Conservation (phyloP, 2,888 invertebrate genomes). For the Steinernema hermaphroditum region DNA sequence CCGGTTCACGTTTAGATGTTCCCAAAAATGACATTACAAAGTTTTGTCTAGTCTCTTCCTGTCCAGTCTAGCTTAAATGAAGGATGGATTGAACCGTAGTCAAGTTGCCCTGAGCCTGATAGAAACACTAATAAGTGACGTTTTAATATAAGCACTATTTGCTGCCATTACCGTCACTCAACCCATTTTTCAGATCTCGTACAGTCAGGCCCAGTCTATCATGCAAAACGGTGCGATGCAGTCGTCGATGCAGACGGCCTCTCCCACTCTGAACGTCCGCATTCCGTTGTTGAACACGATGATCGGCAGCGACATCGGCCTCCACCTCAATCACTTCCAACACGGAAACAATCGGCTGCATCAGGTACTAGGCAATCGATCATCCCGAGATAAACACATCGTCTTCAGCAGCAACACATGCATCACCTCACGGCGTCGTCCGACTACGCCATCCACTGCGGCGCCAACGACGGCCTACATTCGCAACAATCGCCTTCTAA, state of each 20-base stretch:
- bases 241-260: background rate
- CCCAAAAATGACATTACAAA: no score
- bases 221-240: conserved; percentile 16
- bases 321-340: conserved; percentile 12
- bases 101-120: no score
- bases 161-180: no score
- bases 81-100: no score
- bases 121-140: no score
- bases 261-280: conserved; percentile 1
- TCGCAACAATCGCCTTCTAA: conserved; percentile 11
- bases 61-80: no score
- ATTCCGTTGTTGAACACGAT: conserved; percentile 20
- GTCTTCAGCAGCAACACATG: conserved; percentile 16
- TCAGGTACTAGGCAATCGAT: background rate
- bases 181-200: background rate
- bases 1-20: no score
- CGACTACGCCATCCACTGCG: conserved; percentile 21
- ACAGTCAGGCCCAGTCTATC: background rate
- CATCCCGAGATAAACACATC: background rate
- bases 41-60: no score
- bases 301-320: conserved; percentile 16
- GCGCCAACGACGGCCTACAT: background rate
- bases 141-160: no score
- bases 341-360: conserved; percentile 11
- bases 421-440: conserved; percentile 4